Evolutionary conservation across 2,797 vertebrate species (phyloP), one percentile per base, ranked within the genome.

Genomic region (Sebastes matsubarae): DNA sequence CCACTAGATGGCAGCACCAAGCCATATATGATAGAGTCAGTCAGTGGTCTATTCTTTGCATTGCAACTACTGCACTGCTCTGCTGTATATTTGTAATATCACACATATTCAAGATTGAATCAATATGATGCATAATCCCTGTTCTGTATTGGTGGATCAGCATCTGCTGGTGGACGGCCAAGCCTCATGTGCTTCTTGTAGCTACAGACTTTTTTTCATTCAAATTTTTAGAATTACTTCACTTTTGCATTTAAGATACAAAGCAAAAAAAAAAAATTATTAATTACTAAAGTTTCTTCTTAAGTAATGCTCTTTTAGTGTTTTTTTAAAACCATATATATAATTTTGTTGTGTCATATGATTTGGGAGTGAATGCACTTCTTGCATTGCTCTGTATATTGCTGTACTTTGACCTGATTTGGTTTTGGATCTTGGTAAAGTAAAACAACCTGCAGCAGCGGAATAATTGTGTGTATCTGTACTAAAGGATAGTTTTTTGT

Each of bases 1-100:
- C 77, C 88, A 80, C 81, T 75, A 89, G 91, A 87, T 88, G 89
- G 74, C 42, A 86, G 77, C 74, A 89, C 20, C 8, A 11, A 55
- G 12, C 54, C 38, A 64, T 36, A 5, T 66, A 34, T 25, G 12
- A 36, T 22, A 38, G 20, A 52, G 46, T 52, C 2, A 32, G 0
- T 32, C 3, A 20, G 6, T 66, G 18, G 5, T 30, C 13, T 2
- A 38, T 8, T 32, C 6, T 16, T n/a, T 74, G 59, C 46, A 29
- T 61, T 22, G 20, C 7, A 14, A 34, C 2, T 11, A n/a, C 24
- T 22, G 4, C 14, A 36, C 3, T 11, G 11, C 14, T 5, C 20
- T 54, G 7, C 60, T 54, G 38, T 22, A 13, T 52, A n/a, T 30
- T 67, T 50, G 25, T 18, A 16, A 29, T 46, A 27, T 24, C 16